Conservation (phyloP, 2,797 vertebrate species). For the Syngnathus rostellatus region DNA sequence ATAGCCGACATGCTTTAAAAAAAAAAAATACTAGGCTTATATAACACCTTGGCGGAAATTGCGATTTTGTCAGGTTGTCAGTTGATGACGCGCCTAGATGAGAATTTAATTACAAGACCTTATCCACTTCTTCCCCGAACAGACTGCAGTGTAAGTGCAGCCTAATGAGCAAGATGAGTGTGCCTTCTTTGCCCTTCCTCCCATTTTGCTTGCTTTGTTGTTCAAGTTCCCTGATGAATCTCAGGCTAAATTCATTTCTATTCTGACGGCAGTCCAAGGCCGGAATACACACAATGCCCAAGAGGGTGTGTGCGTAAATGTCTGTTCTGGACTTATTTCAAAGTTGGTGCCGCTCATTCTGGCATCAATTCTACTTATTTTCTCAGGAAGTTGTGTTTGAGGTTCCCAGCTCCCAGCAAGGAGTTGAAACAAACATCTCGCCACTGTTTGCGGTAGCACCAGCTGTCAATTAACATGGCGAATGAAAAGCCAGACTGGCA, state of each 20-base stretch:
- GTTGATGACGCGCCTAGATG: conserved; percentile 26
- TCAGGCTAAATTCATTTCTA: conserved; percentile 36
- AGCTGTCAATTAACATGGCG: conserved; percentile 48
- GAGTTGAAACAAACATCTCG: conserved; percentile 27
- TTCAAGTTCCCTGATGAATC: conserved; percentile 39
- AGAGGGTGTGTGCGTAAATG: conserved; percentile 4
- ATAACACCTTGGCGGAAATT: conserved; percentile 1
- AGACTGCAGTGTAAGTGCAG: conserved; percentile 27
- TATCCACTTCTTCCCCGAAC: conserved; percentile 25
- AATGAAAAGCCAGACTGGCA: conserved; percentile 31
- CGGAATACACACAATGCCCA: conserved; percentile 17
- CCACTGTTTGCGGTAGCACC: conserved; percentile 10
- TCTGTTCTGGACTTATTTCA: conserved; percentile 18
- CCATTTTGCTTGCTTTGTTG: conserved; percentile 45
- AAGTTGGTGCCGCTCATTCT: conserved; percentile 28
- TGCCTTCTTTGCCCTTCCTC: conserved; percentile 40
- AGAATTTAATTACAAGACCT: conserved; percentile 40
- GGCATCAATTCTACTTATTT: conserved; percentile 11
- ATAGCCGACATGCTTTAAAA: neutral
- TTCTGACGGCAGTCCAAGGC: conserved; percentile 24
- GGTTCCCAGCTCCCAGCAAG: conserved; percentile 16
- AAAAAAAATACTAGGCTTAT: neutral
- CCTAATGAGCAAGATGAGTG: conserved; percentile 36
- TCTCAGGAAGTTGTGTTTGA: conserved; percentile 28
- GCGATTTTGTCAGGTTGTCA: conserved; percentile 5